Conservation (phyloP, 2,888 invertebrate genomes). For the Drosophila pegasa region DNA sequence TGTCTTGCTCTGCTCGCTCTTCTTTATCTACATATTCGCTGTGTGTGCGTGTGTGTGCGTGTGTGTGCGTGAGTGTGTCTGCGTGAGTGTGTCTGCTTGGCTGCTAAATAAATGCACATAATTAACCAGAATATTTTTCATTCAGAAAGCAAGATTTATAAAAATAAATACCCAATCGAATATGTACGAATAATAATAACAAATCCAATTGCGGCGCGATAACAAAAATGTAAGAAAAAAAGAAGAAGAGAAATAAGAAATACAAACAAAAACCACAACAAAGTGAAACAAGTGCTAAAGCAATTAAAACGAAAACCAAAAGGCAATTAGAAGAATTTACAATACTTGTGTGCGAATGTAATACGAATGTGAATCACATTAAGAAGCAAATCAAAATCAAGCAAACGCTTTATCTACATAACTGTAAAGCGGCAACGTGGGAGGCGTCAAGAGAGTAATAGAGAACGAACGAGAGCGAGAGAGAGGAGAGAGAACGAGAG, state of each 20-base stretch:
- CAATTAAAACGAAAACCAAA: slow-evolving; percentile 45
- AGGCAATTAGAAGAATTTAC: slow-evolving; percentile 51
- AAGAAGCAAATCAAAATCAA: slow-evolving; percentile 29
- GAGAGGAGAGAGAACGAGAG: slow-evolving; percentile 14
- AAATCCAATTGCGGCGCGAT: slow-evolving; percentile 52
- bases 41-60: slow-evolving; percentile 8
- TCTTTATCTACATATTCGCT: neutral
- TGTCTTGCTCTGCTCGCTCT: slow-evolving; percentile 33
- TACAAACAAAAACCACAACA: slow-evolving; percentile 38
- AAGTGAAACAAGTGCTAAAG: slow-evolving; percentile 65
- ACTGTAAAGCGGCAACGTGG: slow-evolving; percentile 63
- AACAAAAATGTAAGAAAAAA: slow-evolving; percentile 28
- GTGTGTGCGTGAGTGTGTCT: slow-evolving; percentile 4
- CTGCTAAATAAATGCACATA: slow-evolving; percentile 21
- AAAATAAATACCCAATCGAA: slow-evolving; percentile 39
- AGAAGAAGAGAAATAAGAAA: slow-evolving; percentile 24
- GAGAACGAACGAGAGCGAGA: slow-evolving; percentile 17
- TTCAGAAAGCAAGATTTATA: slow-evolving; percentile 37
- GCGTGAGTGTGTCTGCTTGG: slow-evolving; percentile 11
- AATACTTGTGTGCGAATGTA: slow-evolving; percentile 58
- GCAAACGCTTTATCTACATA: slow-evolving; percentile 51
- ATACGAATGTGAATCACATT: slow-evolving; percentile 46
- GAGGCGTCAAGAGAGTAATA: slow-evolving; percentile 39
- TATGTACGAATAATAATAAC: slow-evolving; percentile 37
- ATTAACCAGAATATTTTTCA: slow-evolving; percentile 43